Conservation (phyloP, 1,140 invertebrate species). For the Heliconius congener region DNA sequence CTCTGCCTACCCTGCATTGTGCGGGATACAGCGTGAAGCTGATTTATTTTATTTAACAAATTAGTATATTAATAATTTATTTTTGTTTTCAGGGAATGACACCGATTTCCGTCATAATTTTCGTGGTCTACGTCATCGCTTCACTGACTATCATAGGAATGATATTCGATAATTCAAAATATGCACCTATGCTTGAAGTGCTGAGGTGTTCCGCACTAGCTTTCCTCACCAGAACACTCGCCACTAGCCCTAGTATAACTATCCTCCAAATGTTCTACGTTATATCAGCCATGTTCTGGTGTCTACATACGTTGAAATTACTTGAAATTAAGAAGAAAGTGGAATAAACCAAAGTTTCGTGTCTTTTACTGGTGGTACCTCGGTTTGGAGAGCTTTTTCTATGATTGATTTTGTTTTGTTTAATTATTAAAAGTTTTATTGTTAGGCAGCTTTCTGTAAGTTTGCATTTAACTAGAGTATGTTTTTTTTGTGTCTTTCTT, state of each 20-base stretch:
- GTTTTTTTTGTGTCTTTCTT: neutral
- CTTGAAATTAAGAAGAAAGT: constrained; percentile 63
- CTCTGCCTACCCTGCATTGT: no score
- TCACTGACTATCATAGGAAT: constrained; percentile 87
- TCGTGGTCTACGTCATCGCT: constrained; percentile 84
- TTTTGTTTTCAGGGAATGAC: constrained; percentile 82
- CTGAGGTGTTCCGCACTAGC: constrained; percentile 81
- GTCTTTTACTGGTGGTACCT: neutral
- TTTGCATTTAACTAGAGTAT: constrained; percentile 4
- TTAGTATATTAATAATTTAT: neutral
- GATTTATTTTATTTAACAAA: no score
- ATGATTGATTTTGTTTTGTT: neutral
- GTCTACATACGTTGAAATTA: constrained; percentile 66
- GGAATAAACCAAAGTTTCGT: constrained; percentile 21
- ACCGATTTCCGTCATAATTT: constrained; percentile 80
- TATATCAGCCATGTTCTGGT: constrained; percentile 74
- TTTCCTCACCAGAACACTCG: constrained; percentile 64
- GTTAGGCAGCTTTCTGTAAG: constrained; percentile 9
- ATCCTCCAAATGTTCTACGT: constrained; percentile 68
- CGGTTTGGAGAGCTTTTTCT: neutral
- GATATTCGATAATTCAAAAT: constrained; percentile 84
- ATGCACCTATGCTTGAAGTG: constrained; percentile 81
- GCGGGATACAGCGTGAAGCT: no score
- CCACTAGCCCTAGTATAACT: constrained; percentile 54
- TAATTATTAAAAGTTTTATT: neutral